Base-by-base conservation (phyloP, 2,888 invertebrate genomes). In the Axea sp. region DNA sequence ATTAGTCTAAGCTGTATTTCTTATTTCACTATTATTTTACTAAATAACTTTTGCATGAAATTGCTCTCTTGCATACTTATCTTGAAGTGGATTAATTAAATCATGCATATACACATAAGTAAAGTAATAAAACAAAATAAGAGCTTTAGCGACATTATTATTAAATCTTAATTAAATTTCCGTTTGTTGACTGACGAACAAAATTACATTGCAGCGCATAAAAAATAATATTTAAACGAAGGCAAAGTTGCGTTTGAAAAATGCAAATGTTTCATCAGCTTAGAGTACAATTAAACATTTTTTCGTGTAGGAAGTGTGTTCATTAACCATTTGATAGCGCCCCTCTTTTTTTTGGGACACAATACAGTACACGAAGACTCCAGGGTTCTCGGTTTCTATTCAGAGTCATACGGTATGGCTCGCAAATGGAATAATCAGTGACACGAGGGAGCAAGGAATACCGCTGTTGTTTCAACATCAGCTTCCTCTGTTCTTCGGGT, bases 371-470 rank as follows among this genome's bases (percentile, higher is more conserved):
- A 68, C 11, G 57, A 43, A 69, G 59, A 64, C 68, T 69, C 43
- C 43, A 43, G 64, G 68, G 69, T 51, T 65, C 69, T 74, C 80
- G 68, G 79, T 73, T 76, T 57, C 78, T 80, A 82, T 83, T 83
- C 81, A 82, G 77, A 82, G 78, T 81, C 80, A 79, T 78, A 78
- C 80, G 77, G 81, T 80, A 79, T 77, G 78, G 77, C 77, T 81
- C 76, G 80, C 79, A 82, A 84, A 83, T 83, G 83, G 82, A 84
- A 84, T 84, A 82, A 84, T 84, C 83, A 83, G 84, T 81, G 83
- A 83, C 82, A 82, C 81, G 83, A 78, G 81, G 78, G 81, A 81
- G 78, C 80, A 79, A 55, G 78, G 80, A 80, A 80, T 80, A 79
- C 80, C 41, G 78, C 79, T 77, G 78, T 82, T 82, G 81, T 81